Evolutionary conservation across 1,140 invertebrate species (phyloP), one percentile per base, ranked within the genome.

Genomic region (Bombus ignitus): DNA sequence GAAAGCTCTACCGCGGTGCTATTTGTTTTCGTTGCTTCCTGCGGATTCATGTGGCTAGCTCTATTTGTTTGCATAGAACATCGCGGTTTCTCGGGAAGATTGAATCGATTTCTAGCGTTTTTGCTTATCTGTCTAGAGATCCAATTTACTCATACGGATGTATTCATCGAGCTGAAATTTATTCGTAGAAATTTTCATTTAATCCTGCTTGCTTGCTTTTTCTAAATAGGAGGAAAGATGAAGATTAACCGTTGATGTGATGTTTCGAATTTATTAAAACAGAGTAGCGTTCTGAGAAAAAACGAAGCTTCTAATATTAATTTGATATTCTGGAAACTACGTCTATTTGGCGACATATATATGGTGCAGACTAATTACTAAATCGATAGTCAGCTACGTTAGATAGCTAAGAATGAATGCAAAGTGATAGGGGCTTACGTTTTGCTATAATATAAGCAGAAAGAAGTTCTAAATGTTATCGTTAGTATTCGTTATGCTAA

Each of bases 21-120:
- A 47, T 70, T 79, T 84, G 35, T 37, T 78, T 84, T 79, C 66
- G 6, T 79, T 79, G 25, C 47, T 66, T 83, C 44, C 44, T 4
- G 22, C 10, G 65, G 42, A 53, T 32, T 53, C 25, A 25, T 15
- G 37, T 3, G n/a, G 18, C 2, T 39, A 18, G 10, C n/a, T 62
- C 75, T 42, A 32, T 59, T 62, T 77, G n/a, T 62, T 62, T 62
- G 59, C 37, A 4, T 22, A 12, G 57, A 77, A 53, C 18, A 10
- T 22, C 32, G 57, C 22, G 28, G n/a, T 73, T 39, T 59, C 53
- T 39, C 37, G 13, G 25, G 2, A 15, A 22, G 9, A 10, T 39
- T 9, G 1, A 39, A 53, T 18, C 18, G 62, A 39, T 66, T 47
- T 66, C 62, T 44, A 68, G 62, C 10, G 18, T 22, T 77, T 42